Evolutionary conservation across 2,113 vertebrate species (phyloP).

Genomic region (Salvelinus fontinalis): DNA sequence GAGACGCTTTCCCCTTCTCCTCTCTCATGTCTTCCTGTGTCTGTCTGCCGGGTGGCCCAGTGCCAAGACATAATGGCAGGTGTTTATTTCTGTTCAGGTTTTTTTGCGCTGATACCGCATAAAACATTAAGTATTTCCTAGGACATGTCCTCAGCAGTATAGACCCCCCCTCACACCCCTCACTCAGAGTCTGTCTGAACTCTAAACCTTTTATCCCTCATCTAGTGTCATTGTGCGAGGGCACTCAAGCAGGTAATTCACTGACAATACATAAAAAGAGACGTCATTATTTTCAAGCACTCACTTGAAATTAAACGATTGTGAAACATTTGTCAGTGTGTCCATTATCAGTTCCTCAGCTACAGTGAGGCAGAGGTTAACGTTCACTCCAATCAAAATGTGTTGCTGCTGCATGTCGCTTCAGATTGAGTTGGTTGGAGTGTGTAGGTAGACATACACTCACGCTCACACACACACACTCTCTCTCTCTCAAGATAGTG

Average conservation of each 20-base stretch:
- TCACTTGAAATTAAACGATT: conserved; percentile 63
- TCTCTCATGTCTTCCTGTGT: not conserved
- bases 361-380: conserved; percentile 57
- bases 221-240: conserved; percentile 53
- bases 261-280: conserved; percentile 71
- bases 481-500: not conserved
- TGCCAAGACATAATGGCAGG: conserved; percentile 41
- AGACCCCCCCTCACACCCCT: conserved; percentile 32
- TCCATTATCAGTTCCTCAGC: conserved; percentile 60
- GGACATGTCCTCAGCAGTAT: conserved; percentile 48
- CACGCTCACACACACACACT: no score
- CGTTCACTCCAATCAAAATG: conserved; percentile 43
- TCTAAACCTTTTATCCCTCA: conserved; percentile 33
- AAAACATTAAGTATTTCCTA: conserved; percentile 68
- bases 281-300: conserved; percentile 67
- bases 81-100: conserved; percentile 44
- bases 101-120: conserved; percentile 36
- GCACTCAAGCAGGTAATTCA: conserved; percentile 67
- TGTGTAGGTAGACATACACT: no score
- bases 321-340: conserved; percentile 56
- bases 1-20: no score
- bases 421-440: not conserved
- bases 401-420: not conserved
- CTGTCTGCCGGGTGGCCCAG: conserved; percentile 22
- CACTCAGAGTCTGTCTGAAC: no score